These are phyloP conservation scores for Hyaena hyaena DNA, from an alignment of 2,113 vertebrate genomes.

Conservation along the genomic window DNA sequence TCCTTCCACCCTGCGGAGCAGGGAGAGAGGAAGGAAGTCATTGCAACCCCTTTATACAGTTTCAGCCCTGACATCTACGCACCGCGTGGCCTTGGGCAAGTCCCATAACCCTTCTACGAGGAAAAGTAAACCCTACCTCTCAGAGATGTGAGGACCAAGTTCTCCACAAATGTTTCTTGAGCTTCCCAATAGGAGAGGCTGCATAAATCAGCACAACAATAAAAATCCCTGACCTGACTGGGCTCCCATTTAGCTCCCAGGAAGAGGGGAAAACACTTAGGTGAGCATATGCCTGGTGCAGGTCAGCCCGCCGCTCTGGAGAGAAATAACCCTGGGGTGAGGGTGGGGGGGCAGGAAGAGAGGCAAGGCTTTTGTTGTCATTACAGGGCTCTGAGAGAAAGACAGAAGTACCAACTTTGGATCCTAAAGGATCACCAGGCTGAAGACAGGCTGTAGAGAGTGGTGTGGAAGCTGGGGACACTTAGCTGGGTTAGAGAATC, in stretches of 20 bases:
- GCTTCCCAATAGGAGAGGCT: not conserved
- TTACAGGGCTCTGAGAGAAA: not conserved
- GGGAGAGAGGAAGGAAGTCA: not conserved
- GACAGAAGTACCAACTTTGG: not conserved
- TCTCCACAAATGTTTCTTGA: not conserved
- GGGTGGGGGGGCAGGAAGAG: not conserved
- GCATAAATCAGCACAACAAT: not conserved
- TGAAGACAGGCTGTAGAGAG: not conserved
- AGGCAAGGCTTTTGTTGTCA: not conserved
- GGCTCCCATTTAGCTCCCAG: not conserved
- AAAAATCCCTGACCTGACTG: not conserved
- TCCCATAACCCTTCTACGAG: not conserved
- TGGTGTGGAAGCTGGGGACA: not conserved
- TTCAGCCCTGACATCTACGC: not conserved
- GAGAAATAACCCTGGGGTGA: not conserved
- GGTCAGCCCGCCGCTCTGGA: not conserved
- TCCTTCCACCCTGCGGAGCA: not conserved
- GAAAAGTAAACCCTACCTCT: not conserved
- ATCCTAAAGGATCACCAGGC: not conserved
- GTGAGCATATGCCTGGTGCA: not conserved
- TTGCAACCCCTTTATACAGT: conserved; percentile 41
- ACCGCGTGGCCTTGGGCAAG: not conserved
- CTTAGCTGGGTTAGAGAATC: not conserved
- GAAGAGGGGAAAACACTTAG: not conserved
- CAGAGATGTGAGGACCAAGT: not conserved